Evolutionary conservation across 2,888 invertebrate genomes (phyloP).

Genomic region (Chaetoderma sp.): DNA sequence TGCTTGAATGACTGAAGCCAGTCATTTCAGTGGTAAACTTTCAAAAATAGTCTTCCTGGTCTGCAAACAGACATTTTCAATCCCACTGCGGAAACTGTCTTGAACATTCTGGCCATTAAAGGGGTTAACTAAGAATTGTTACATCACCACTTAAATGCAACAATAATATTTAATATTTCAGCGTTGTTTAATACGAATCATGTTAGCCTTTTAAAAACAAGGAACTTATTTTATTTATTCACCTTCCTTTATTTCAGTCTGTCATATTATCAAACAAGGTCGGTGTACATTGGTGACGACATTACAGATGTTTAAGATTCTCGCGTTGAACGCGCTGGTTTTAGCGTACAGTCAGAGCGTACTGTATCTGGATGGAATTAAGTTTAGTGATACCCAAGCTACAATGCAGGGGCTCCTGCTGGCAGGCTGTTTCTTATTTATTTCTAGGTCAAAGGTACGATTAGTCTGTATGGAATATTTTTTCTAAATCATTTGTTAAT

Average conservation of each 20-base stretch:
- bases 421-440: constrained; percentile 97
- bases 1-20: too few relatives aligned
- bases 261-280: constrained; percentile 99
- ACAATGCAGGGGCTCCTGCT: constrained; percentile 95
- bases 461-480: not conserved
- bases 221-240: too few relatives aligned
- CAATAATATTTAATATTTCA: too few relatives aligned
- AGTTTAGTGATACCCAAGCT: constrained; percentile 97
- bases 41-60: too few relatives aligned
- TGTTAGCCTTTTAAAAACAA: too few relatives aligned
- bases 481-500: not conserved
- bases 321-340: constrained; percentile 96
- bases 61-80: too few relatives aligned
- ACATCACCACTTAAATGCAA: too few relatives aligned
- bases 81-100: too few relatives aligned
- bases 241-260: constrained; percentile 88
- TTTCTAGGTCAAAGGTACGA: constrained; percentile 93
- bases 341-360: constrained; percentile 99
- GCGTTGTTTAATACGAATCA: too few relatives aligned
- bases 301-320: constrained; percentile 99
- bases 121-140: too few relatives aligned
- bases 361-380: constrained; percentile 96
- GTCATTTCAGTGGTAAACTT: too few relatives aligned
- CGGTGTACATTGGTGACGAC: constrained; percentile 99
- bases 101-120: too few relatives aligned